Evolutionary conservation across 1,140 invertebrate species (phyloP), one percentile per base, ranked within the genome.

Genomic region (Scaptomyza pallida): DNA sequence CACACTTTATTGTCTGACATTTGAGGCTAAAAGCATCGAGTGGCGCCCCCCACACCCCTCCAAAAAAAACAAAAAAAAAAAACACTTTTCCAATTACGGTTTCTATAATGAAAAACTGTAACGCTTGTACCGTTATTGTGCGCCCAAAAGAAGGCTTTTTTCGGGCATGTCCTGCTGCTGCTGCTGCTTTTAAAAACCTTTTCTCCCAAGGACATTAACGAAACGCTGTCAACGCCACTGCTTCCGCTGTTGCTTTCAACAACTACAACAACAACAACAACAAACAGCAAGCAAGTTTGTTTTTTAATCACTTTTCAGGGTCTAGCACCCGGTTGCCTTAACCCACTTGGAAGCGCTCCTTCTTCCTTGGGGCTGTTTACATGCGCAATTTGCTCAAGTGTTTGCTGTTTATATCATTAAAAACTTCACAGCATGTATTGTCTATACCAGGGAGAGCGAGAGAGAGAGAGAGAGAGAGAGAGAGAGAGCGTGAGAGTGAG

Each of bases 291-390:
- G n/a, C n/a, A n/a, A n/a, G n/a, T n/a, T 45, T 61, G 41, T 56
- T 76, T 89, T 89, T 83, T 89, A 86, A 86, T 86, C 82, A 86
- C 85, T 89, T 89, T 88, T 89, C 78, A 89, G 79, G 79, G 79
- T 85, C 72, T 88, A 82, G 68, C 75, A 75, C 75, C 70, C 47
- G 56, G 51, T 71, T 54, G 23, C 23, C 40, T 48, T 62, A 70
- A 61, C 73, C 69, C 69, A 79, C 19, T 43, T 64, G 72, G 48
- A 40, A 50, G 54, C 50, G n/a, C n/a, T n/a, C n/a, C n/a, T n/a
- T 50, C 50, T 65, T 71, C 54, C 61, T 68, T 64, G 12, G 44
- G 67, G 12, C 72, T 85, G 72, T 85, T 85, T 86, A 80, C 81
- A 80, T 75, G 81, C 82, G 56, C 77, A 86, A 86, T 86, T 86